Percentiles rank a stretch among this genome's conserved stretches.
Evolutionary conservation across 2,888 invertebrate species (phyloP).

Genomic region (Himalopsyche tibetana): DNA sequence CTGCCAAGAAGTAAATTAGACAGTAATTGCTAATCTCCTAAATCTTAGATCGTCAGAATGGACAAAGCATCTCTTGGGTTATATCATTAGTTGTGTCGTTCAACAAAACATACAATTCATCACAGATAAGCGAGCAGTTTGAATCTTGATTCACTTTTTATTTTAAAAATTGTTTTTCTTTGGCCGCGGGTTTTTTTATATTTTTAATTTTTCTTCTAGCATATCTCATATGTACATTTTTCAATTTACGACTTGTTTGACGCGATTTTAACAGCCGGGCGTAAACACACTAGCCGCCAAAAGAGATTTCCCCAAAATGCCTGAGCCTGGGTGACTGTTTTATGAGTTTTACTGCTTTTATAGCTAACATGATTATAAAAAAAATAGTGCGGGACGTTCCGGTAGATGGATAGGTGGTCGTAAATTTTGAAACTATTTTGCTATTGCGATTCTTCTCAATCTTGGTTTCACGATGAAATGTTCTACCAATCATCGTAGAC

Average conservation of each 20-base stretch:
- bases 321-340: neutral
- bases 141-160: neutral
- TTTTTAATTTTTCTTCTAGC: neutral
- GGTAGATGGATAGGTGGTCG: too few species aligned
- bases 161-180: neutral
- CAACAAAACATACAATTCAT: neutral
- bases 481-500: too few species aligned
- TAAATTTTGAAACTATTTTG: too few species aligned
- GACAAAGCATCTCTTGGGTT: too few species aligned
- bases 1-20: too few species aligned
- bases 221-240: slow-evolving; percentile 14
- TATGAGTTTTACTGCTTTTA: slow-evolving; percentile 13
- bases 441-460: too few species aligned
- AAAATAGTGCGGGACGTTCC: neutral
- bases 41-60: too few species aligned
- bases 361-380: slow-evolving; percentile 2
- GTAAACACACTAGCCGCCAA: slow-evolving; percentile 18
- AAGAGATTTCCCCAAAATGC: slow-evolving; percentile 31
- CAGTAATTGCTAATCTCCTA: too few species aligned
- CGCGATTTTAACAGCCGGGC: slow-evolving; percentile 32
- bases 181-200: neutral
- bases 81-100: neutral
- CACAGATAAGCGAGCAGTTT: neutral
- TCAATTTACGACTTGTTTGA: slow-evolving; percentile 40
- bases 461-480: too few species aligned